Percentiles rank a stretch among this genome's conserved stretches.
phyloP scores from a whole-genome alignment of 2,888 invertebrate genomes.

The Pherbina coryleti region DNA sequence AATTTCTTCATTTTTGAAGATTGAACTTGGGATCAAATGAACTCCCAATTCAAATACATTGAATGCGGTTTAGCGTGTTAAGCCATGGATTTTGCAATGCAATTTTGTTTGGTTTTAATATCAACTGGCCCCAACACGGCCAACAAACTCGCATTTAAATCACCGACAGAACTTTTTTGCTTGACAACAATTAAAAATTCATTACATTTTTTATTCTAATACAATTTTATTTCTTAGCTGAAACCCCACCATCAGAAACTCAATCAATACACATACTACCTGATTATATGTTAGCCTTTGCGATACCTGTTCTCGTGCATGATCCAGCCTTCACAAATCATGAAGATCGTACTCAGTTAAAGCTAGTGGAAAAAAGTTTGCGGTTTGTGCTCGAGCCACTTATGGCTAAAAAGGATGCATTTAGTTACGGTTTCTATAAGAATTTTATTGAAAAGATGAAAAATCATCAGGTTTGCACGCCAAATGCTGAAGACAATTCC shows the following conservation, averaged over 20 bases:
- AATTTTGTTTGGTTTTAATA: too few species aligned
- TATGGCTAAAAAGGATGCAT: conserved; percentile 92
- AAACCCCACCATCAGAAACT: conserved; percentile 63
- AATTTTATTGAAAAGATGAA: conserved; percentile 95
- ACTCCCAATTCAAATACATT: too few species aligned
- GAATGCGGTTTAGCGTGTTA: too few species aligned
- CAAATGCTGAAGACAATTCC: conserved; percentile 84
- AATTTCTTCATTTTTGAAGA: too few species aligned
- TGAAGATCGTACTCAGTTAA: conserved; percentile 82
- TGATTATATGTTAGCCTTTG: conserved; percentile 97
- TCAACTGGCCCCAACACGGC: too few species aligned
- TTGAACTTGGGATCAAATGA: too few species aligned
- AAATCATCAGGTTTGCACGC: conserved; percentile 86
- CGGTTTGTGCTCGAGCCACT: conserved; percentile 96
- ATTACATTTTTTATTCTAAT: too few species aligned
- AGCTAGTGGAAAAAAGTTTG: conserved; percentile 85
- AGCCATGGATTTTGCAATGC: too few species aligned
- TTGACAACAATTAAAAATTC: too few species aligned
- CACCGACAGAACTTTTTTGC: too few species aligned
- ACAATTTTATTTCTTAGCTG: conserved; percentile 48
- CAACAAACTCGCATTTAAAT: too few species aligned
- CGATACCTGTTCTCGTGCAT: conserved; percentile 96
- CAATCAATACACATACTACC: conserved; percentile 92
- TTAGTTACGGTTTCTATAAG: conserved; percentile 95
- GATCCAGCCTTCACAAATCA: conserved; percentile 85